phyloP scores from a whole-genome alignment of 64 coral and sea anemone genomes.

The Cladopsammia gracilis region DNA sequence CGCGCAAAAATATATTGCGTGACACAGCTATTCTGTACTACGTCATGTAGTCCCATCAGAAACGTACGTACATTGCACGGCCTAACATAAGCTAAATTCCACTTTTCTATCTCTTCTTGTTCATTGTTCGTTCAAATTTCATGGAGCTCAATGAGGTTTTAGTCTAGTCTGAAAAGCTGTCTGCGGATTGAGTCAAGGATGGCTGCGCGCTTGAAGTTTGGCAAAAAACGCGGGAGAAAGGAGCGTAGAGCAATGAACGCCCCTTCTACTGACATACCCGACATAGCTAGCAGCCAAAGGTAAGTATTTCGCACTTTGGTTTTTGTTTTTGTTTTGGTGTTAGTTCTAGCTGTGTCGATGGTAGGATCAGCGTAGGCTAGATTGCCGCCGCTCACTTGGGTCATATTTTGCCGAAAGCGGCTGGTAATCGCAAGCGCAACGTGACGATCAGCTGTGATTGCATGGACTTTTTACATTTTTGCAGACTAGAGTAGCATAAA shows the following conservation, averaged over 20 bases:
- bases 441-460: not conserved
- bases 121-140: not conserved
- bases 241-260: not conserved
- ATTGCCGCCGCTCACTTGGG: too few relatives aligned
- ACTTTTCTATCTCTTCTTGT: not conserved
- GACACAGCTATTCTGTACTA: too few relatives aligned
- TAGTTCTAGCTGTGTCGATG: not conserved
- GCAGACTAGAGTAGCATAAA: too few relatives aligned
- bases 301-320: not conserved
- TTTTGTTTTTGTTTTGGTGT: not conserved
- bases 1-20: too few relatives aligned
- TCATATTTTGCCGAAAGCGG: too few relatives aligned
- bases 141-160: not conserved
- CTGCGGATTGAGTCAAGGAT: not conserved
- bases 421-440: too few relatives aligned
- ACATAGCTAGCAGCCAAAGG: not conserved
- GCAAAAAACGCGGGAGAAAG: not conserved
- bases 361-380: too few relatives aligned
- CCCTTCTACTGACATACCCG: too few relatives aligned
- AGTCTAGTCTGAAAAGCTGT: not conserved
- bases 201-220: not conserved
- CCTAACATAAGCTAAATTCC: too few relatives aligned
- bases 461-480: too few relatives aligned
- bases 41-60: too few relatives aligned
- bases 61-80: too few relatives aligned